These are phyloP conservation scores for Zenarchopterus dispar DNA, from an alignment of 2,797 vertebrate genomes.

Conservation along the genomic window DNA sequence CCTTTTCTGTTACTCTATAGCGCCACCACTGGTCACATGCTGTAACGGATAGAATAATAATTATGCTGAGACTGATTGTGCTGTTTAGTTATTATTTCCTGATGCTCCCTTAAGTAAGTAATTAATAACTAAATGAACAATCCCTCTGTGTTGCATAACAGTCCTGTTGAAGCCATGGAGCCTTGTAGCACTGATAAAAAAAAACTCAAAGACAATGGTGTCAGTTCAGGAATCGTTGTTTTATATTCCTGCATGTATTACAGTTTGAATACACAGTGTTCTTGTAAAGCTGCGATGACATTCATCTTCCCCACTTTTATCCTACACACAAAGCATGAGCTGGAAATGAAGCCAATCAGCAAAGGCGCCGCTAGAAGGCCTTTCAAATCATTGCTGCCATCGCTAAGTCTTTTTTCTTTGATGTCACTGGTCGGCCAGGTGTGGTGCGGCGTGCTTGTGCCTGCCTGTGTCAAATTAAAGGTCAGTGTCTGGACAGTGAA, in stretches of 20 bases:
- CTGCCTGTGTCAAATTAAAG: slow-evolving; percentile 77
- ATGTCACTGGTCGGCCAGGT: slow-evolving; percentile 50
- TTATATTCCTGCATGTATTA: slow-evolving; percentile 34
- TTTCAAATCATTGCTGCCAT: slow-evolving; percentile 55
- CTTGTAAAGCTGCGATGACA: slow-evolving; percentile 8
- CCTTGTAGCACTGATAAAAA: slow-evolving; percentile 10
- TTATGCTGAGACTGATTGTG: no score
- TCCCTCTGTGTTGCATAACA: no score
- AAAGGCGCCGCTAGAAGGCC: slow-evolving; percentile 52
- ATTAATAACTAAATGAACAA: no score
- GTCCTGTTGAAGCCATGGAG: background rate
- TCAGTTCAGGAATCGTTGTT: background rate
- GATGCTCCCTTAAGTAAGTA: no score
- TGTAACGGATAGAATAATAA: no score
- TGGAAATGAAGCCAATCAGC: slow-evolving; percentile 61
- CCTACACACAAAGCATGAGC: slow-evolving; percentile 44
- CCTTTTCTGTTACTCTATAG: no score
- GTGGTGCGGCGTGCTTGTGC: slow-evolving; percentile 45
- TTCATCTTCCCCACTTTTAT: slow-evolving; percentile 44
- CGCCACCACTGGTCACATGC: no score
- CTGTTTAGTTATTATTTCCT: no score
- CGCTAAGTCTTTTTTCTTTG: slow-evolving; percentile 52
- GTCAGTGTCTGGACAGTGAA: slow-evolving; percentile 75
- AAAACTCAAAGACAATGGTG: no score
- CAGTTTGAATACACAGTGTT: slow-evolving; percentile 13